Base-by-base conservation (phyloP, 2,797 vertebrate species). In the Gymnothorax javanicus region DNA sequence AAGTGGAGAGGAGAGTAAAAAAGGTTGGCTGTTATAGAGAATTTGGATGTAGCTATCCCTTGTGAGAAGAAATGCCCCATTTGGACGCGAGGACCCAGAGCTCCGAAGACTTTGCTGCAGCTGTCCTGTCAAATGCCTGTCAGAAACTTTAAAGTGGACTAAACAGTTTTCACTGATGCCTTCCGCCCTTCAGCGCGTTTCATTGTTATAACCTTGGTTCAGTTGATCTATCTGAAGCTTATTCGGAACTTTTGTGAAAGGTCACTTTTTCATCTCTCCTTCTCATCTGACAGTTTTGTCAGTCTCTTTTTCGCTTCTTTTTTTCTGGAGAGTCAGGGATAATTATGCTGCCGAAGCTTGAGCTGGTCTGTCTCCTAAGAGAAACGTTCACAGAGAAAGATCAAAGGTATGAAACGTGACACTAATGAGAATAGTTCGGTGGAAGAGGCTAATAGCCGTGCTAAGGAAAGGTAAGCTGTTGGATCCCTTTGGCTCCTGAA, bases 401-500 rank as follows among this genome's bases (percentile, higher is more conserved):
- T 79, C 75, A 79, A 50, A 79, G 75, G 75, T 52, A 54, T 7
- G 75, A 52, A 54, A 23, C 50, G 50, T 79, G 75, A 79, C 43
- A 20, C 75, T 52, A 54, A n/a, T 79, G 50, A 79, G 17, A 79
- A 15, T 15, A 17, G 50, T 23, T 20, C 17, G 43, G 50, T 79
- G 75, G 75, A 79, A n/a, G 75, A 54, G n/a, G 75, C 43, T 15
- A 94, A 94, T 52, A 52, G n/a, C 7, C 1, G 4, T 3, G 75
- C 3, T 33, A 27, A 12, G 27, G 33, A 50, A 50, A 50, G 13
- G 33, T 0, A 33, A 43, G 71, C 13, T 15, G 33, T 17, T 84
- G 91, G 88, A 89, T 89, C 20, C 20, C 20, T 67, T 88, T 84
- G 89, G 91, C 92, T 94, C 94, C 94, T 93, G 92, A 88, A 92